Evolutionary conservation across 1,140 invertebrate species (phyloP).

Genomic region (Oncopodura yosiiana): DNA sequence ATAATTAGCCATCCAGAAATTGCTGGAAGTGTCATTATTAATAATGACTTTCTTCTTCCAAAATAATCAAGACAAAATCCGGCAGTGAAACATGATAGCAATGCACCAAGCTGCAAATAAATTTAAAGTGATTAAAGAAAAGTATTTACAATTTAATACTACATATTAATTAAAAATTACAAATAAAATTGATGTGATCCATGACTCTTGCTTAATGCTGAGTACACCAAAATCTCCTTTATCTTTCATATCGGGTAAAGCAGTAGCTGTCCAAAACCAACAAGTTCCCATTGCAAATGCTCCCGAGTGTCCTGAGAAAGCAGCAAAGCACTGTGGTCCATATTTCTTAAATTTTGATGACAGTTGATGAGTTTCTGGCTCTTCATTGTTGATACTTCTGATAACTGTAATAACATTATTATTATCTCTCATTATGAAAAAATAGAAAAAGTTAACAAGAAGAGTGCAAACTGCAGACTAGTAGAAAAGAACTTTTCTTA

Average conservation of each 20-base stretch:
- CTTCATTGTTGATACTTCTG: no score
- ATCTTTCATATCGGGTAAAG: conserved; percentile 3
- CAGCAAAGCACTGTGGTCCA: no score
- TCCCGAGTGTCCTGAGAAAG: conserved; percentile 2
- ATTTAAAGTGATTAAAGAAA: no score
- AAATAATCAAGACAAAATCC: conserved; percentile 36
- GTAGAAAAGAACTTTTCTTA: no score
- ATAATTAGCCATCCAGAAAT: conserved; percentile 40
- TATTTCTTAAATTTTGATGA: no score
- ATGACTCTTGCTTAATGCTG: background rate
- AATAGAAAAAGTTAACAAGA: no score
- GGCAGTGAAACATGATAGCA: background rate
- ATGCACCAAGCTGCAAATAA: conserved; percentile 1
- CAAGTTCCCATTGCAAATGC: conserved; percentile 6
- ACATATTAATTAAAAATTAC: background rate
- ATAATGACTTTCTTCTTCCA: conserved; percentile 40
- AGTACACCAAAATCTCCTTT: background rate
- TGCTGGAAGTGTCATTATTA: conserved; percentile 39
- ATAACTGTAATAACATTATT: no score
- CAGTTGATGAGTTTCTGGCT: no score
- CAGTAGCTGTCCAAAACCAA: background rate
- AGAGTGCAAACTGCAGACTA: no score
- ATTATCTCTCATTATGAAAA: no score
- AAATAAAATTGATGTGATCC: conserved; percentile 12
- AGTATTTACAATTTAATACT: background rate